Evolutionary conservation across 2,113 vertebrate species (phyloP).

Genomic region (Bothrops jararaca): DNA sequence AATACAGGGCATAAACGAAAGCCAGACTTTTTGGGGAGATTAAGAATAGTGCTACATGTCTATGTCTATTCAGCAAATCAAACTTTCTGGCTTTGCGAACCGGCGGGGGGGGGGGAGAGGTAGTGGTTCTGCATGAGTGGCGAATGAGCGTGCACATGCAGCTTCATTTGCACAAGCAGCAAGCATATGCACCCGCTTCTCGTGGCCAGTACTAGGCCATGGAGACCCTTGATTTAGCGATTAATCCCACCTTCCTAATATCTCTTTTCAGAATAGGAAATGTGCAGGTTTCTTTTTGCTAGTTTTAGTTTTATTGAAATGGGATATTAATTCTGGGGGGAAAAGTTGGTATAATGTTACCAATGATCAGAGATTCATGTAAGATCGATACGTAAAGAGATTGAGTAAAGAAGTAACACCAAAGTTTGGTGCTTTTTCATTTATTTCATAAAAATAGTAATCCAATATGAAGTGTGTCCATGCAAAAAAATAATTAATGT

Average conservation of each 20-base stretch:
- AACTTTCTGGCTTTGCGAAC: background rate
- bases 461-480: background rate
- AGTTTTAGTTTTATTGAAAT: background rate
- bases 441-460: background rate
- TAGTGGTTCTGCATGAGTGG: background rate
- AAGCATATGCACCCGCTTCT: background rate
- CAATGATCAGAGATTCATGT: background rate
- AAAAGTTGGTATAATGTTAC: background rate
- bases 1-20: background rate
- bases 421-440: background rate
- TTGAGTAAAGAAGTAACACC: background rate
- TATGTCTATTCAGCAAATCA: background rate
- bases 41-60: background rate
- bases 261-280: background rate
- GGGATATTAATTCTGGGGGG: background rate
- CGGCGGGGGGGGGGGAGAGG: background rate
- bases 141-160: background rate
- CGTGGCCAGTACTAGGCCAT: background rate
- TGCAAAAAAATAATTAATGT: background rate
- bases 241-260: background rate
- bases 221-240: background rate
- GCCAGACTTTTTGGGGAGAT: background rate
- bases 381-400: background rate
- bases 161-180: background rate
- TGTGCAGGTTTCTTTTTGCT: background rate